These are phyloP conservation scores for Rhagoletis pomonella DNA, from an alignment of 1,140 invertebrate genomes.

Conservation along the genomic window DNA sequence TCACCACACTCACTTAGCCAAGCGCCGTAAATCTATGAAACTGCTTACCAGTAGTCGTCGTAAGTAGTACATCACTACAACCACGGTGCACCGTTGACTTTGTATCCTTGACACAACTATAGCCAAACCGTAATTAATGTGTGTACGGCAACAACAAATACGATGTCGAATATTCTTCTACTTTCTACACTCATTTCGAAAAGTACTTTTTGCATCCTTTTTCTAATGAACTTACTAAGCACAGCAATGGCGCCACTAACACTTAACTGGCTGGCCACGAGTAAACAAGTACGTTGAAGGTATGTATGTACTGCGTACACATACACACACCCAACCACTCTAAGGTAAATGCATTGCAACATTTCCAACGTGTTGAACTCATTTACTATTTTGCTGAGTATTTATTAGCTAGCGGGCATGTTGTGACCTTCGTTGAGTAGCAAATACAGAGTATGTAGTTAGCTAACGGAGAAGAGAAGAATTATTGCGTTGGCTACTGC, in stretches of 20 bases:
- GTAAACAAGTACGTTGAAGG: background rate
- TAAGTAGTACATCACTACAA: background rate
- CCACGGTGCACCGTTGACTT: background rate
- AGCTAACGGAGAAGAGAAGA: background rate
- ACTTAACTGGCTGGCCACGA: background rate
- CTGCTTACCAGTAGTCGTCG: background rate
- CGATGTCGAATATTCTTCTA: background rate
- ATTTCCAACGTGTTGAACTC: slow-evolving; percentile 30
- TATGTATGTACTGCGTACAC: background rate
- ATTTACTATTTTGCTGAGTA: slow-evolving; percentile 42
- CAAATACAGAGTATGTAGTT: background rate
- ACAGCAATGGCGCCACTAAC: background rate
- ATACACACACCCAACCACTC: background rate
- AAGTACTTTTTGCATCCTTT: slow-evolving; percentile 23
- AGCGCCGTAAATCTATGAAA: background rate
- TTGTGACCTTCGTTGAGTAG: slow-evolving; percentile 41
- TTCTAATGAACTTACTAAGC: slow-evolving; percentile 27
- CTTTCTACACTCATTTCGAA: slow-evolving; percentile 4
- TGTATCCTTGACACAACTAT: slow-evolving; percentile 34
- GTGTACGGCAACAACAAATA: background rate
- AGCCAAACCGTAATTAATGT: slow-evolving; percentile 32
- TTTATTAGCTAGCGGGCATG: slow-evolving; percentile 48
- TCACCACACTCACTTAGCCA: background rate
- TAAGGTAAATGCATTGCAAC: background rate
- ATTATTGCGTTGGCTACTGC: background rate